Percentiles rank a stretch among this genome's conserved stretches.
Evolutionary conservation across 2,113 vertebrate genomes (phyloP).

Genomic region (Myxocyprinus asiaticus): DNA sequence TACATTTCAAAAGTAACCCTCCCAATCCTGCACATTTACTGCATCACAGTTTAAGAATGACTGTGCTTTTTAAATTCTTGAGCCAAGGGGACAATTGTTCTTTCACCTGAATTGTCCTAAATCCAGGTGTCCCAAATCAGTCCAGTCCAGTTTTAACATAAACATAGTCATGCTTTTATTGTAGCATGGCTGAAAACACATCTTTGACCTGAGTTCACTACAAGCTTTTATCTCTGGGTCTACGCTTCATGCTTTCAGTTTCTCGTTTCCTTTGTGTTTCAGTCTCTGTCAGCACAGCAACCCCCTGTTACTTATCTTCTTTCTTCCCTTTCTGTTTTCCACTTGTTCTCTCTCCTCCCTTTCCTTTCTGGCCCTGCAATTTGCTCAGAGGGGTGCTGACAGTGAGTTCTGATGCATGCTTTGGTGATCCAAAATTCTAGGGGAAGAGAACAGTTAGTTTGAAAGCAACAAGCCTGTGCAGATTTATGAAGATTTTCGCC

Average conservation of each 20-base stretch:
- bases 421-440: conserved; percentile 27
- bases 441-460: conserved; percentile 33
- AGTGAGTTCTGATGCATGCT: conserved; percentile 32
- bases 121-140: too few relatives aligned
- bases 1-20: too few relatives aligned
- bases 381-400: conserved; percentile 38
- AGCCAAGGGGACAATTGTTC: too few relatives aligned
- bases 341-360: conserved; percentile 22
- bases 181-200: not conserved
- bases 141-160: too few relatives aligned
- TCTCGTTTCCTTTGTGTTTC: not conserved
- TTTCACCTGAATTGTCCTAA: too few relatives aligned
- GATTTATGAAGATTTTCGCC: conserved; percentile 26
- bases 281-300: not conserved
- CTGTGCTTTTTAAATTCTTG: too few relatives aligned
- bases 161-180: too few relatives aligned
- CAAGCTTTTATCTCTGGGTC: not conserved
- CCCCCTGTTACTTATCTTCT: not conserved
- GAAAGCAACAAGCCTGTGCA: conserved; percentile 12
- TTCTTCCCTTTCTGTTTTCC: conserved; percentile 7
- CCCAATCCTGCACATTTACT: too few relatives aligned
- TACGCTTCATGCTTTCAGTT: not conserved
- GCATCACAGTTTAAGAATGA: too few relatives aligned
- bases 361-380: conserved; percentile 38
- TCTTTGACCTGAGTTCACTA: not conserved